Evolutionary conservation across 2,113 vertebrate species (phyloP), one percentile per base, ranked within the genome.

Genomic region (Cyprinodon variegatus): DNA sequence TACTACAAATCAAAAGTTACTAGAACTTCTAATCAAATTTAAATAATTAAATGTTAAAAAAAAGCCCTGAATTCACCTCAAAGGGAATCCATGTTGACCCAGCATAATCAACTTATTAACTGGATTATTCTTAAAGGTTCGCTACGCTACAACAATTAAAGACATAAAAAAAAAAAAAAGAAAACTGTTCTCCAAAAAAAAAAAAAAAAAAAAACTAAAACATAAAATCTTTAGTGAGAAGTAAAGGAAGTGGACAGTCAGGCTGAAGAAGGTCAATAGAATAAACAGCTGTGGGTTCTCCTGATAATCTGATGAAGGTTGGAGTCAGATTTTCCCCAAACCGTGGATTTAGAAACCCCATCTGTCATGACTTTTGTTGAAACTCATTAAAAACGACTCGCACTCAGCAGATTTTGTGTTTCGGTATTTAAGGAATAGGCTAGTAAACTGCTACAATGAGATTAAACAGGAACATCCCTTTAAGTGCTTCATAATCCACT

Each of bases 401-500:
- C 38, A 65, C 29, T 67, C 15, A 39, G 53, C n/a, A 5, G 29
- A 29, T 2, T 7, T 4, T 48, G 50, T 3, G 17, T 59, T 68
- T 45, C 38, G 14, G 50, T 61, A 40, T 48, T 48, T 13, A 74
- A 36, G 65, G 40, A 81, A 79, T 1, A 65, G 43, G 63, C 72
- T 72, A 77, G 46, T 63, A 43, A 20, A 0, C 50, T 59, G 66
- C 36, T 69, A 36, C 66, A 53, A 62, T 53, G 36, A 77, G 69
- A 85, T 84, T 83, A 77, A 64, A 13, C 12, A 0, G 36, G 41
- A 53, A 64, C 0, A n/a, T 65, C 66, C 40, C 3, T 60, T 41
- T 78, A 60, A 53, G 37, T 29, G 17, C 41, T 7, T 68, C 68
- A 72, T 85, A 75, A 83, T 86, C 72, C 70, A n/a, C 39, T 60